Percentiles rank a stretch among this genome's conserved stretches.
Evolutionary conservation across 2,888 invertebrate genomes (phyloP).

Genomic region (Spicauda simplicius): DNA sequence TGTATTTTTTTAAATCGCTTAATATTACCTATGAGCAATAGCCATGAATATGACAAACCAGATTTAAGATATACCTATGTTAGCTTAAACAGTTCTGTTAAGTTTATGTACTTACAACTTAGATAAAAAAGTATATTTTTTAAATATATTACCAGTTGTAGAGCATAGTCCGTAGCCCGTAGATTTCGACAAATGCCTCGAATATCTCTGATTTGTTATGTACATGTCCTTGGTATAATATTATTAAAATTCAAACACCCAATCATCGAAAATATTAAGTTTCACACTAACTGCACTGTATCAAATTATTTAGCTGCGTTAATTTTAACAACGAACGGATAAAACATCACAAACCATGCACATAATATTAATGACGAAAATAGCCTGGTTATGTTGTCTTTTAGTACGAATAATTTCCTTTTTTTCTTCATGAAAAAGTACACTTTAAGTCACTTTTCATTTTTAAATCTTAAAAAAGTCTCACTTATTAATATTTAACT

Average conservation of each 20-base stretch:
- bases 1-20: too few species aligned
- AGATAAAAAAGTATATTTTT: too few species aligned
- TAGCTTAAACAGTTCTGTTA: too few species aligned
- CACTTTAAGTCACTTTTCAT: slow-evolving; percentile 10
- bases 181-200: slow-evolving; percentile 73
- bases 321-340: slow-evolving; percentile 11
- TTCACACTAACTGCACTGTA: slow-evolving; percentile 4
- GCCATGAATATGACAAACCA: too few species aligned
- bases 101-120: too few species aligned
- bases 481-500: slow-evolving; percentile 3
- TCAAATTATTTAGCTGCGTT: slow-evolving; percentile 6
- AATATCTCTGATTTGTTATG: slow-evolving; percentile 75
- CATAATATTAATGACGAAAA: slow-evolving; percentile 29
- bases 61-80: too few species aligned
- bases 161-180: slow-evolving; percentile 72
- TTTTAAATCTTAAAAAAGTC: slow-evolving; percentile 10
- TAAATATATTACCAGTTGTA: slow-evolving; percentile 63
- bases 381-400: slow-evolving; percentile 14
- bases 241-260: slow-evolving; percentile 65
- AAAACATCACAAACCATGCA: slow-evolving; percentile 33
- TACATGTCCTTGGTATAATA: slow-evolving; percentile 80
- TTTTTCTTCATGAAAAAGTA: slow-evolving; percentile 12
- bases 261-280: slow-evolving; percentile 61
- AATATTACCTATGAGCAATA: too few species aligned
- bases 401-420: slow-evolving; percentile 19